These are phyloP conservation scores for Hirtodrosophila duncani DNA, from an alignment of 2,888 invertebrate species.

Conservation along the genomic window DNA sequence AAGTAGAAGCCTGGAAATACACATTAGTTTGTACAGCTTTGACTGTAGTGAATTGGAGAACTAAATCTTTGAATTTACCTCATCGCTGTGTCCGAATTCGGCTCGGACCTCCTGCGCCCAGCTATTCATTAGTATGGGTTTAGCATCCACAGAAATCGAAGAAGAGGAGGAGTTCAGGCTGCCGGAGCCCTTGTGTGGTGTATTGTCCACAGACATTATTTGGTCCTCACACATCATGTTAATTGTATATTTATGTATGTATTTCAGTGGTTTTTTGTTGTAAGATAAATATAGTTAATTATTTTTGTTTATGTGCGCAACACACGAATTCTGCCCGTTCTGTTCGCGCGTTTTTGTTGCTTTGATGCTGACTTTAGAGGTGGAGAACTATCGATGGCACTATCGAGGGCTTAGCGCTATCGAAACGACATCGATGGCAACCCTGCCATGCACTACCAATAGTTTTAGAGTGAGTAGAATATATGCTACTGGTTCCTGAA, in stretches of 20 bases:
- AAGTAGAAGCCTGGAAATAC: constrained; percentile 43
- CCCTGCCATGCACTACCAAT: too few species aligned
- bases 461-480: too few species aligned
- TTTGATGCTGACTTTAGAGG: constrained; percentile 30
- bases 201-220: constrained; percentile 44
- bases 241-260: not conserved
- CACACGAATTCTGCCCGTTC: constrained; percentile 10
- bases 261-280: not conserved
- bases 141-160: constrained; percentile 41
- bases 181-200: constrained; percentile 36
- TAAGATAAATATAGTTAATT: not conserved
- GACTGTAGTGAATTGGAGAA: not conserved
- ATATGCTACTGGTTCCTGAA: too few species aligned
- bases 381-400: too few species aligned
- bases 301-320: not conserved
- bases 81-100: constrained; percentile 56
- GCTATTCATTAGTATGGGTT: constrained; percentile 43
- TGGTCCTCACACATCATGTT: constrained; percentile 59
- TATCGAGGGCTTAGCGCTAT: too few species aligned
- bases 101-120: constrained; percentile 72
- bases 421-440: too few species aligned
- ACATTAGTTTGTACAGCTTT: not conserved
- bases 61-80: constrained; percentile 29
- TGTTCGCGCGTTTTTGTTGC: constrained; percentile 65
- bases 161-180: constrained; percentile 60